Conservation (phyloP, 2,888 invertebrate species). For the Plemyria rubiginata region DNA sequence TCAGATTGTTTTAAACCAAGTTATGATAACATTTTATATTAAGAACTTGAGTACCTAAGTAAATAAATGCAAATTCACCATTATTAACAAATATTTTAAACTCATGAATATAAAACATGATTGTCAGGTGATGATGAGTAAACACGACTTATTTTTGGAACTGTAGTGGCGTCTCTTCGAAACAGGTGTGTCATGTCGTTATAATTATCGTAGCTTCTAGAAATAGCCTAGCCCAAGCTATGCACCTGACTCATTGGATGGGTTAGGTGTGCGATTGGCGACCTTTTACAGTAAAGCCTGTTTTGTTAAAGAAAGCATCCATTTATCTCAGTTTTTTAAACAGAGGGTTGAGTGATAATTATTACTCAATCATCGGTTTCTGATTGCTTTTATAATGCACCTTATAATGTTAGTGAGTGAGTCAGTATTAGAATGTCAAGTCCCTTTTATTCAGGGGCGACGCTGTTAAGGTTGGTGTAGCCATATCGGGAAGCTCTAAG, state of each 20-base stretch:
- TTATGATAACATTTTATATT: too few relatives aligned
- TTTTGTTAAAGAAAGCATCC: neutral
- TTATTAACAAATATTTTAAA: constrained; percentile 6
- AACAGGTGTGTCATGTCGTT: constrained; percentile 57
- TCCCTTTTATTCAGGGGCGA: too few relatives aligned
- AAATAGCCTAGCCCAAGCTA: constrained; percentile 56
- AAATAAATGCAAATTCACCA: neutral
- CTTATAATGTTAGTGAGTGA: too few relatives aligned
- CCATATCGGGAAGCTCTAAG: too few relatives aligned
- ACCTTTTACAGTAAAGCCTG: neutral
- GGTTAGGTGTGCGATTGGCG: constrained; percentile 1
- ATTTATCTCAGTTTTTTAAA: neutral
- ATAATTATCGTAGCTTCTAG: constrained; percentile 57
- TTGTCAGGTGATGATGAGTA: constrained; percentile 24
- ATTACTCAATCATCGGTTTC: too few relatives aligned
- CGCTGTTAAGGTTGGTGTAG: too few relatives aligned
- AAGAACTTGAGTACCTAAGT: too few relatives aligned
- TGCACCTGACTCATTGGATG: constrained; percentile 53
- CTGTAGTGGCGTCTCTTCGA: constrained; percentile 45
- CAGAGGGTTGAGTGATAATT: too few relatives aligned
- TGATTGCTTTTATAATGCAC: too few relatives aligned
- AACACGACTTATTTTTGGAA: constrained; percentile 38
- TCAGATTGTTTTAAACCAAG: too few relatives aligned
- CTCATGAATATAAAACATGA: constrained; percentile 11
- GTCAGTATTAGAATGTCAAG: too few relatives aligned